A percentile compares a stretch with the other conserved stretches of the same genome.
These are phyloP conservation scores for Clangula hyemalis DNA, from an alignment of 2,797 vertebrate species.

Conservation along the genomic window DNA sequence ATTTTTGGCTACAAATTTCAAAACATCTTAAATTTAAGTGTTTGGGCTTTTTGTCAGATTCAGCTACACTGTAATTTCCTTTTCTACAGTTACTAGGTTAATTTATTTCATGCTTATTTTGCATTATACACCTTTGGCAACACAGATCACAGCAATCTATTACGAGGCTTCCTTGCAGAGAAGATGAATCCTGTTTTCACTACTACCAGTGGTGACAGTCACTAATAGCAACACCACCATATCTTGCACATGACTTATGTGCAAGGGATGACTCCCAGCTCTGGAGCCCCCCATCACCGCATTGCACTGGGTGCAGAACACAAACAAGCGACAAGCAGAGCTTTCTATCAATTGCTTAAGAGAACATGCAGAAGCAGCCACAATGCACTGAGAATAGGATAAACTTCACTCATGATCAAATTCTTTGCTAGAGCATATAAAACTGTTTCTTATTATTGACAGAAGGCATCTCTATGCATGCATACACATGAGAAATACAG, in stretches of 20 bases:
- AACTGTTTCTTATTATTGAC: background rate
- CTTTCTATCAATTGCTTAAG: background rate
- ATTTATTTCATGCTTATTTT: background rate
- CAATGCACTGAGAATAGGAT: background rate
- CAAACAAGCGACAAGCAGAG: background rate
- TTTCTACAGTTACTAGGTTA: background rate
- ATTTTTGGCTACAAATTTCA: too few species aligned
- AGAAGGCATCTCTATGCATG: background rate
- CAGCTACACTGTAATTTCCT: background rate
- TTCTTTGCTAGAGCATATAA: background rate
- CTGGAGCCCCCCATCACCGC: accelerated
- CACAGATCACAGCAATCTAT: background rate
- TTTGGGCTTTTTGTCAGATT: background rate
- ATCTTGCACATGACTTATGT: accelerated
- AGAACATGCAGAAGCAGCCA: background rate
- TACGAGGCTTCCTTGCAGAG: background rate
- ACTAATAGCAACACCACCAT: background rate
- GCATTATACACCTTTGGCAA: background rate
- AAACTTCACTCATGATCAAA: background rate
- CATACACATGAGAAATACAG: accelerated
- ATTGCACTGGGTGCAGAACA: accelerated
- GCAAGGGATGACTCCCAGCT: background rate
- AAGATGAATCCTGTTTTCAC: too few species aligned
- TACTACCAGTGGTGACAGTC: background rate
- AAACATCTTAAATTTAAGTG: background rate